Evolutionary conservation across 2,113 vertebrate species (phyloP).

Genomic region (Nanger granti): DNA sequence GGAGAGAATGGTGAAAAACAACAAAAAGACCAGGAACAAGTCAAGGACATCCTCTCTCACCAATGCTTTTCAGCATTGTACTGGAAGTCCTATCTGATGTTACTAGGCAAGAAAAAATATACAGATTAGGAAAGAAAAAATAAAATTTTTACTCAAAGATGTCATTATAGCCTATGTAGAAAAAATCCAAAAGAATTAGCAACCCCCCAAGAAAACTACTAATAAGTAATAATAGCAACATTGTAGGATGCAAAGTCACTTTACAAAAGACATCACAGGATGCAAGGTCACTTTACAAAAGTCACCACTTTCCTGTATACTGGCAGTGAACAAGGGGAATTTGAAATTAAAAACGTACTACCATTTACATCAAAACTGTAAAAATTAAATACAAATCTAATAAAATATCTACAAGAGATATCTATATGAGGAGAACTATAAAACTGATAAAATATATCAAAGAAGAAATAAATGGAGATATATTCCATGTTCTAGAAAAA

Average conservation of each 20-base stretch:
- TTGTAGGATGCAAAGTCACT: neutral
- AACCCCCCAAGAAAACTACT: neutral
- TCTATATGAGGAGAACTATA: neutral
- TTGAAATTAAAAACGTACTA: neutral
- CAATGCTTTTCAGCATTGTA: neutral
- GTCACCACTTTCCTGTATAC: neutral
- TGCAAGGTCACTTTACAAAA: neutral
- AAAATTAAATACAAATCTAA: neutral
- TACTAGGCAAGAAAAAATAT: neutral
- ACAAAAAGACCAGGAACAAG: neutral
- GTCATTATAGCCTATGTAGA: neutral
- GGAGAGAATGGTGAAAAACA: neutral
- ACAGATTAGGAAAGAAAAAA: neutral
- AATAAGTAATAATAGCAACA: neutral
- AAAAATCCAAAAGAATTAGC: neutral
- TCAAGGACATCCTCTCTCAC: neutral
- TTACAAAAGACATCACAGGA: neutral
- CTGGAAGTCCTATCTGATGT: neutral
- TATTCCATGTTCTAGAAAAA: neutral
- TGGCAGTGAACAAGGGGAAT: neutral
- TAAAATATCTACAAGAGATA: neutral
- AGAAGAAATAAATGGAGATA: neutral
- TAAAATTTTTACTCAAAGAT: neutral
- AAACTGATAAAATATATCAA: neutral
- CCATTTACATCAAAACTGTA: neutral